phyloP scores from a whole-genome alignment of 2,797 vertebrate genomes.

The Trachops cirrhosus region DNA sequence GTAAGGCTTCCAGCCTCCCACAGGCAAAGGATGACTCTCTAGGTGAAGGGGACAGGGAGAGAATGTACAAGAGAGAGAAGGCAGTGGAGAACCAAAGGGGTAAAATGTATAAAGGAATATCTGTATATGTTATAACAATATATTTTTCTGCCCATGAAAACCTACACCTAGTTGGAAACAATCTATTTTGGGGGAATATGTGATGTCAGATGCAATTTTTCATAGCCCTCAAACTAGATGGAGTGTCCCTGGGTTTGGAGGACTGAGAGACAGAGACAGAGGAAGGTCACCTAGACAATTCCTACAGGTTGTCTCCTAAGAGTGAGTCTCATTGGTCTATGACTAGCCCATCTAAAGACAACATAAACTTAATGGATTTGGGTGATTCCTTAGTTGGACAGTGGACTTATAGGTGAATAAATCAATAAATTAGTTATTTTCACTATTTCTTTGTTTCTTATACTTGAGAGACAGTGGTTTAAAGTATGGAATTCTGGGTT shows the following conservation, averaged over 20 bases:
- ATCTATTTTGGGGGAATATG: neutral
- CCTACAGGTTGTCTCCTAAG: neutral
- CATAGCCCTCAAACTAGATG: neutral
- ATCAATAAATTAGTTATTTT: neutral
- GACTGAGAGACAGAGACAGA: neutral
- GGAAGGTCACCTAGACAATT: neutral
- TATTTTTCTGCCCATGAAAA: neutral
- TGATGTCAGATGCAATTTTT: neutral
- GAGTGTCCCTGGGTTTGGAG: neutral
- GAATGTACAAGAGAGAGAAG: neutral
- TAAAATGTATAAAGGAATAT: neutral
- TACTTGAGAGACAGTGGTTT: neutral
- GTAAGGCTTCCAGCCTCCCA: neutral
- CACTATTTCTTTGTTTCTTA: neutral
- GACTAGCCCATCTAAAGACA: neutral
- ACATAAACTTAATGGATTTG: neutral
- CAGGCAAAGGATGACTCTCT: neutral
- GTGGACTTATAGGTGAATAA: neutral
- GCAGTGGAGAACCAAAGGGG: neutral
- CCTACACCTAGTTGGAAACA: neutral
- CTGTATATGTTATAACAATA: neutral
- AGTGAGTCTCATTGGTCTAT: neutral
- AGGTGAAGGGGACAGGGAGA: neutral
- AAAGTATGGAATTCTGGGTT: neutral
- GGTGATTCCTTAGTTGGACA: neutral